Evolutionary conservation across 1,140 invertebrate species (phyloP), one percentile per base, ranked within the genome.

Genomic region (Hetaerina americana): DNA sequence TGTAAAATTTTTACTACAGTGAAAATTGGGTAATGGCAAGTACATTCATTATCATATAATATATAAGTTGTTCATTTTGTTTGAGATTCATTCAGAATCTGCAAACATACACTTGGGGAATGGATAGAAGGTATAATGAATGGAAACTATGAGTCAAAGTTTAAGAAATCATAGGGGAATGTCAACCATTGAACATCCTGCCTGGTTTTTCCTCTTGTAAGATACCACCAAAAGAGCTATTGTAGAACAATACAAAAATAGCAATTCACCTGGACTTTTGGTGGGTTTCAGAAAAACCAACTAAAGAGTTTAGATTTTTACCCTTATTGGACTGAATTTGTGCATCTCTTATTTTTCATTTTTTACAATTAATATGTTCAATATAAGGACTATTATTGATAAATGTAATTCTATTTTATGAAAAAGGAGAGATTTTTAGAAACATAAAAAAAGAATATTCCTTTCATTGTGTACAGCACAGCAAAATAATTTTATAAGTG

Each of bases 231-330:
- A 72, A 74, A 74, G 73, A 68, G 73, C 73, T 74, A 74, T 72
- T 74, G 68, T 74, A 74, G 68, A 73, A 73, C 73, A 70, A 72
- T 74, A 74, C 69, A 74, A 74, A 74, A 74, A 74, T 74, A 74
- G 73, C 73, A 72, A 68, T 18, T 74, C 73, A 72, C 71, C 73
- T 74, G 68, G 27, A 49, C 71, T 74, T 74, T 70, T 72, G 73
- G 71, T 74, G 29, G 68, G 27, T 25, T 28, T 72, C 49, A 66
- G 29, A n/a, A 22, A 69, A 69, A 69, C 66, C 26, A 24, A 66
- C n/a, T 27, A 69, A 8, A 26, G 26, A 26, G 26, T 69, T 22
- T 25, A 27, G 24, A n/a, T 69, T 69, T 8, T 69, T 28, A 26
- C 26, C 18, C 6, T 68, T 15, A 24, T 68, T 26, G 27, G 27